Conservation (phyloP, 2,888 invertebrate species). For the Mythimna pallens region DNA sequence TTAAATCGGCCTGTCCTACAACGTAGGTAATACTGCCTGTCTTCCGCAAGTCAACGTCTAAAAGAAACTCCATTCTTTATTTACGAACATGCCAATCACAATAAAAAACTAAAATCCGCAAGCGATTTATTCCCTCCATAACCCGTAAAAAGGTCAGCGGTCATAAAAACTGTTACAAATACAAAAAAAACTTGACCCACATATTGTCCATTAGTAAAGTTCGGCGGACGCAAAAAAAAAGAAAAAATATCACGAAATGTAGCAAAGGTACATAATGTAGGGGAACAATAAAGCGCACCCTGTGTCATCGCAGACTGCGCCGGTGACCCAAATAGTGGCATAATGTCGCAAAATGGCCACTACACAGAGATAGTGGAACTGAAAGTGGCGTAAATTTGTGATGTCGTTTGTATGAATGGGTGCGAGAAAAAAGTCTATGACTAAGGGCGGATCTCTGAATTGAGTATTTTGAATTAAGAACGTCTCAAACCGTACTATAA, state of each 20-base stretch:
- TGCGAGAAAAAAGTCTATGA: background rate
- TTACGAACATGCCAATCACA: constrained; percentile 48
- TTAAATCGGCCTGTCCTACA: background rate
- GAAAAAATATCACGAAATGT: constrained; percentile 59
- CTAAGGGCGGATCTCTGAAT: too few relatives aligned
- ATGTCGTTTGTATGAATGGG: constrained; percentile 10
- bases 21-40: too few relatives aligned
- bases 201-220: constrained; percentile 60
- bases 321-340: constrained; percentile 86
- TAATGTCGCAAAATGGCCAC: constrained; percentile 83
- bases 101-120: constrained; percentile 51
- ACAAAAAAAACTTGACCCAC: constrained; percentile 57
- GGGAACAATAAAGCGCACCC: constrained; percentile 80
- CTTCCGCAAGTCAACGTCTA: background rate
- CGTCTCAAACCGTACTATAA: too few relatives aligned
- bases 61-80: constrained; percentile 21
- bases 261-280: constrained; percentile 62
- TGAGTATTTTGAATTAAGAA: too few relatives aligned
- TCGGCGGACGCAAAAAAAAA: constrained; percentile 50
- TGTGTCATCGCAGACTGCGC: constrained; percentile 81
- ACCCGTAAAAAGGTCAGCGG: constrained; percentile 42
- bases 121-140: constrained; percentile 32
- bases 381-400: constrained; percentile 56
- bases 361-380: constrained; percentile 61
- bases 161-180: constrained; percentile 41